phyloP scores from a whole-genome alignment of 23 tunicate genomes.

The Styela plicata region DNA sequence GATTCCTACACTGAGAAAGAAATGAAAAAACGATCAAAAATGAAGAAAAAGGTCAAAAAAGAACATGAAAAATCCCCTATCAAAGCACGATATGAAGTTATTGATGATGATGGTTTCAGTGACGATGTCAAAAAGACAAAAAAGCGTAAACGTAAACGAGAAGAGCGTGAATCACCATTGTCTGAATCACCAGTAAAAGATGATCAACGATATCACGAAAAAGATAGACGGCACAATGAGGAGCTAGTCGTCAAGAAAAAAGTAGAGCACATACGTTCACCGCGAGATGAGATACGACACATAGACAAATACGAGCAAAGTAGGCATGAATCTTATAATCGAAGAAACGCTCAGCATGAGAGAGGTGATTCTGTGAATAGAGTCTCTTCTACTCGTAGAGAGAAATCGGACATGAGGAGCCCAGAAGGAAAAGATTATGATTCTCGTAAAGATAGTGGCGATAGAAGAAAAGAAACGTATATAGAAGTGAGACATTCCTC shows the following conservation, averaged over 20 bases:
- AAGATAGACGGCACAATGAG: neutral
- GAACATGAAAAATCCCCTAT: constrained; percentile 5
- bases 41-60: constrained; percentile 6
- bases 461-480: constrained; percentile 3
- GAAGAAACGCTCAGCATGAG: neutral
- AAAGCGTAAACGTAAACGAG: constrained; percentile 15
- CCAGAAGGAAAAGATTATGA: neutral
- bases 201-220: neutral
- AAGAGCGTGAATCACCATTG: neutral
- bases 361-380: neutral
- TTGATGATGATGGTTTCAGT: constrained; percentile 15
- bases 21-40: constrained; percentile 6
- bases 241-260: neutral
- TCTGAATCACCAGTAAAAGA: constrained; percentile 5
- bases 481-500: neutral
- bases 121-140: constrained; percentile 16
- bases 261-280: neutral
- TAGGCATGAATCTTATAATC: neutral
- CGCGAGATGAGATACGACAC: neutral
- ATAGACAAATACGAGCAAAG: neutral
- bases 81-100: constrained; percentile 10
- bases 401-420: neutral
- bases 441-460: neutral
- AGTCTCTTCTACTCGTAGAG: neutral
- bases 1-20: constrained; percentile 11